A percentile compares a stretch with the other conserved stretches of the same genome.
Evolutionary conservation across 1,140 invertebrate genomes (phyloP).

Genomic region (Penaeus chinensis): DNA sequence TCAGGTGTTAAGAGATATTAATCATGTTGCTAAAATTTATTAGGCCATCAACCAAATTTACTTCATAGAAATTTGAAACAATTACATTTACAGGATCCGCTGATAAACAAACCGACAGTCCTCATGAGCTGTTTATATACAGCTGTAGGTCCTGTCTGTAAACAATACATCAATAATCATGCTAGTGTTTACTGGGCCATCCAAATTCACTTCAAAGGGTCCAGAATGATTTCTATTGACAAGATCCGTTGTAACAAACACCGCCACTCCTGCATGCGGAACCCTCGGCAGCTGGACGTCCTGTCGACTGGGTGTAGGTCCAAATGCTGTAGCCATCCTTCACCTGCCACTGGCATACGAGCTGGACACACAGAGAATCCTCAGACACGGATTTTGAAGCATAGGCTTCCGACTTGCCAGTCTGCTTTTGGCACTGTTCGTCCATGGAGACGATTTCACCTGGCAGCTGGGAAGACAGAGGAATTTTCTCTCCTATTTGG

Average conservation of each 20-base stretch:
- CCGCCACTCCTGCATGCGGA: constrained; percentile 52
- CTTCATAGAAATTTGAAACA: too few species aligned
- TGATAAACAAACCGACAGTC: too few species aligned
- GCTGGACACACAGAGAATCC: constrained; percentile 42
- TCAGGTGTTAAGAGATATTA: too few species aligned
- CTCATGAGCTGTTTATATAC: too few species aligned
- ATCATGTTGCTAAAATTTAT: too few species aligned
- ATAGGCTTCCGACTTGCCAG: constrained; percentile 33
- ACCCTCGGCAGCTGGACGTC: constrained; percentile 50
- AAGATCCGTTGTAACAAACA: constrained; percentile 50
- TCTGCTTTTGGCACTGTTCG: constrained; percentile 43
- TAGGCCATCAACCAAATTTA: too few species aligned
- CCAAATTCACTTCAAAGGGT: too few species aligned
- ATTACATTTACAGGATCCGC: too few species aligned
- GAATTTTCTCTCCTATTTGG: not conserved
- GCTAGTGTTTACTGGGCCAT: too few species aligned
- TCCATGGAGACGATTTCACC: constrained; percentile 49
- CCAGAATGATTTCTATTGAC: not conserved
- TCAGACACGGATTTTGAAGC: constrained; percentile 39
- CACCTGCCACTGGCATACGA: constrained; percentile 55
- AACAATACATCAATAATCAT: too few species aligned
- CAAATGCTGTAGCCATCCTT: not conserved
- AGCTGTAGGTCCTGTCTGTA: too few species aligned
- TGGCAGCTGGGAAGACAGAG: constrained; percentile 30
- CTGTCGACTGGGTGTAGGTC: constrained; percentile 21